Evolutionary conservation across 37 sponge, comb jelly and placozoan species (phyloP).

Genomic region (Eunapius fragilis): DNA sequence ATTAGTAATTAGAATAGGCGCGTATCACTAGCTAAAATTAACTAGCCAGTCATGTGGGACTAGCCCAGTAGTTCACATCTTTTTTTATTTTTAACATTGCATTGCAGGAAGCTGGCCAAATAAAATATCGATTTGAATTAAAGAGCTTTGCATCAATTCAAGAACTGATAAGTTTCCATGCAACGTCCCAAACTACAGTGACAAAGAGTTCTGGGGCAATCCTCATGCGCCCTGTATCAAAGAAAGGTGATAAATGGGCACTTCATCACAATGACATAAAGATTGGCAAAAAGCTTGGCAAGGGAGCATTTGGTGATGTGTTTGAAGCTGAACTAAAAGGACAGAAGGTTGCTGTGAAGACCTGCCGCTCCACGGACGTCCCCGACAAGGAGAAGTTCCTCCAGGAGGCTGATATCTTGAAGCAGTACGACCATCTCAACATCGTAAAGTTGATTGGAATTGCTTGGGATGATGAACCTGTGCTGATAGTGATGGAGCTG

Average conservation of each 20-base stretch:
- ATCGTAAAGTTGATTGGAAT: conserved; percentile 91
- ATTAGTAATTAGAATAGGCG: too few relatives aligned
- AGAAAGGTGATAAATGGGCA: conserved; percentile 62
- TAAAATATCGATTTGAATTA: conserved; percentile 70
- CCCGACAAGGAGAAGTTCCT: conserved; percentile 83
- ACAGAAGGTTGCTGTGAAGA: conserved; percentile 81
- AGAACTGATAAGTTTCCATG: conserved; percentile 66
- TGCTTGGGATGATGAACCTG: conserved; percentile 80
- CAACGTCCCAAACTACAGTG: conserved; percentile 30
- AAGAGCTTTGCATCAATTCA: conserved; percentile 58
- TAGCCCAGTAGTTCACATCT: too few relatives aligned
- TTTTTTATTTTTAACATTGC: background rate
- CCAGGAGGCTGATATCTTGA: conserved; percentile 90
- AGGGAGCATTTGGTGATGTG: conserved; percentile 94
- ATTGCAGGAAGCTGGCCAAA: background rate
- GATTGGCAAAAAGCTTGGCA: conserved; percentile 52
- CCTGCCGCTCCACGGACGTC: conserved; percentile 77
- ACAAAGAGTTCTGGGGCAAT: conserved; percentile 56
- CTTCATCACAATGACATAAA: conserved; percentile 25
- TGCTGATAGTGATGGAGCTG: conserved; percentile 96
- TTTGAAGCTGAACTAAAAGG: conserved; percentile 60
- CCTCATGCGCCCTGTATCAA: conserved; percentile 23
- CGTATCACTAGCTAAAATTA: too few relatives aligned
- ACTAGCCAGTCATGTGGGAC: too few relatives aligned
- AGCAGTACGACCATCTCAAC: conserved; percentile 93